These are phyloP conservation scores for Cyclophora punctaria DNA, from an alignment of 2,888 invertebrate genomes.

Conservation along the genomic window DNA sequence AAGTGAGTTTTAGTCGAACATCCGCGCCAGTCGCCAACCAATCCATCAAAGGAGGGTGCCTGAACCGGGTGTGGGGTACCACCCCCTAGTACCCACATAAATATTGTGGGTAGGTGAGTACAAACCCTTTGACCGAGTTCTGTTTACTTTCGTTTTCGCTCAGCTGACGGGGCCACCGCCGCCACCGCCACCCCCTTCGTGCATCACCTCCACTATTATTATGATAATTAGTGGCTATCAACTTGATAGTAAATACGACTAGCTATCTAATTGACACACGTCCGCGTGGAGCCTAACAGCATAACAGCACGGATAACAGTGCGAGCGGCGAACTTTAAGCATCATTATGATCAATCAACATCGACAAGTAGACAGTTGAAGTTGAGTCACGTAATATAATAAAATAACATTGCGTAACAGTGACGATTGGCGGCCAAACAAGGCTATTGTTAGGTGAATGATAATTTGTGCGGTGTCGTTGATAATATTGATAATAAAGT, in stretches of 20 bases:
- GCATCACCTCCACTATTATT: constrained; percentile 65
- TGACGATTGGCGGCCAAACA: too few relatives aligned
- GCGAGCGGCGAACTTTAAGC: background rate
- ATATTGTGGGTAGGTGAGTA: constrained; percentile 75
- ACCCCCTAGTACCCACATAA: constrained; percentile 70
- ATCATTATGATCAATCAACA: background rate
- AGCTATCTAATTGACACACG: constrained; percentile 30
- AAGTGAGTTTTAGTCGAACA: constrained; percentile 65
- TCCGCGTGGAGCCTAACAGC: constrained; percentile 5
- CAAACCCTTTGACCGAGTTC: constrained; percentile 77
- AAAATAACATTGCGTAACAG: too few relatives aligned
- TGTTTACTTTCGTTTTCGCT: constrained; percentile 77
- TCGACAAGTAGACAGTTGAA: background rate
- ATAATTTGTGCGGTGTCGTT: background rate
- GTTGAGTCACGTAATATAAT: too few relatives aligned
- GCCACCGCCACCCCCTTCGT: constrained; percentile 54
- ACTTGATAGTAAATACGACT: constrained; percentile 40
- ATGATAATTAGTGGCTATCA: constrained; percentile 71
- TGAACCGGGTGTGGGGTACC: constrained; percentile 60
- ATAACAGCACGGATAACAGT: background rate
- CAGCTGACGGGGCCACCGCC: constrained; percentile 71
- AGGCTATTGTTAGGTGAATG: background rate
- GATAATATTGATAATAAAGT: constrained; percentile 1
- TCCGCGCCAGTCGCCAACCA: constrained; percentile 71
- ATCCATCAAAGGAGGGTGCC: constrained; percentile 74